Base-by-base conservation (phyloP, 2,797 vertebrate species). In the Semotilus atromaculatus region DNA sequence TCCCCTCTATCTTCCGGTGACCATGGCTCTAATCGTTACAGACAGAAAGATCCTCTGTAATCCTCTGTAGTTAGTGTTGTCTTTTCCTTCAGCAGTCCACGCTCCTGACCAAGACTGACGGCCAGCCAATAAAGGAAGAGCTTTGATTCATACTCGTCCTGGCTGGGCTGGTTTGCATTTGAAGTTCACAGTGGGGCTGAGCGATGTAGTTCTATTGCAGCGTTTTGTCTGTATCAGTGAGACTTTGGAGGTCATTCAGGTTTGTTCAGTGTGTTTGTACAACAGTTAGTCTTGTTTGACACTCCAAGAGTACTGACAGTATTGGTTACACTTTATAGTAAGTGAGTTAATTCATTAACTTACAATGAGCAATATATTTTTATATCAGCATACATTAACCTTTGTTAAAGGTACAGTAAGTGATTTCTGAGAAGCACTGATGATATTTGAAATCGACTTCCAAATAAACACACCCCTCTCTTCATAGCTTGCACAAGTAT, bases 41-140 rank as follows among this genome's bases (percentile, higher is more conserved):
- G 81, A 67, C 72, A 58, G 71, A 48, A 76, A 71, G 40, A 84
- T n/a, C n/a, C n/a, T n/a, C n/a, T n/a, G n/a, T n/a, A n/a, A 66
- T 82, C 68, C 40, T 16, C 68, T 53, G 31, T 81, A 51, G 26
- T 64, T 66, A 51, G 31, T 71, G 36, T 70, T 79, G 68, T 51
- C 60, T 78, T 78, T 51, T 70, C 71, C 45, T n/a, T 40, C 34
- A 51, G 40, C 36, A 51, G 38, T 77, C 31, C 13, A 55, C 70
- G 31, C 55, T 58, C 26, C 79, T 77, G 21, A 83, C 58, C 75
- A 51, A 68, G 72, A 85, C 75, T 29, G 31, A 73, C 21, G 77
- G 19, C 81, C 40, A 75, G 67, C 45, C 74, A 40, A 68, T 31
- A 55, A 70, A 82, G 62, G 48, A 82, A 43, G 80, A 38, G 40